phyloP scores from a whole-genome alignment of 2,888 invertebrate species.

The Tipula vernalis region DNA sequence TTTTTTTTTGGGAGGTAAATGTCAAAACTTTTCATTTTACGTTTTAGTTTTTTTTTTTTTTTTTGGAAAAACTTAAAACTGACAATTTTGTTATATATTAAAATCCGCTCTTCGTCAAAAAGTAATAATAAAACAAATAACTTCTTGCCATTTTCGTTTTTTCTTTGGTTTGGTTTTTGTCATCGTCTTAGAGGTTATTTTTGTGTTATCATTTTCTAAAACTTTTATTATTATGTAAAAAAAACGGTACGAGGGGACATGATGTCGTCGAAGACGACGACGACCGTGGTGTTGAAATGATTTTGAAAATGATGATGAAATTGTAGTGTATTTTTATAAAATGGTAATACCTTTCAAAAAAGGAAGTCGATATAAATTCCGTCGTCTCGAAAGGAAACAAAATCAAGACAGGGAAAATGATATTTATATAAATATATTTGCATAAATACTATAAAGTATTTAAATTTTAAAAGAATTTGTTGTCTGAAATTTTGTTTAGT shows the following conservation, averaged over 20 bases:
- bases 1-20: neutral
- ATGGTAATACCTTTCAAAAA: neutral
- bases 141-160: neutral
- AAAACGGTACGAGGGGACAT: neutral
- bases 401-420: neutral
- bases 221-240: neutral
- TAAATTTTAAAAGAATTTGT: neutral
- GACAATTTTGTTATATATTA: neutral
- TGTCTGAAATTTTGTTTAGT: neutral
- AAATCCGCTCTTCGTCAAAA: neutral
- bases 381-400: neutral
- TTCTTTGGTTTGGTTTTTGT: neutral
- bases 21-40: neutral
- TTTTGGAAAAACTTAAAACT: neutral
- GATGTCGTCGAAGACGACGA: neutral
- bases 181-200: neutral
- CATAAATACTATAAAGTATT: neutral
- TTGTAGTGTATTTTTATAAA: neutral
- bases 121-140: slow-evolving; percentile 4
- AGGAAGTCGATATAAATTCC: neutral
- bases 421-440: neutral
- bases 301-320: neutral
- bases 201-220: neutral
- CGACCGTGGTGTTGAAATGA: neutral
- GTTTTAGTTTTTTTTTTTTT: neutral